Base-by-base conservation (phyloP, 2,888 invertebrate genomes). In the Beris chalybata region DNA sequence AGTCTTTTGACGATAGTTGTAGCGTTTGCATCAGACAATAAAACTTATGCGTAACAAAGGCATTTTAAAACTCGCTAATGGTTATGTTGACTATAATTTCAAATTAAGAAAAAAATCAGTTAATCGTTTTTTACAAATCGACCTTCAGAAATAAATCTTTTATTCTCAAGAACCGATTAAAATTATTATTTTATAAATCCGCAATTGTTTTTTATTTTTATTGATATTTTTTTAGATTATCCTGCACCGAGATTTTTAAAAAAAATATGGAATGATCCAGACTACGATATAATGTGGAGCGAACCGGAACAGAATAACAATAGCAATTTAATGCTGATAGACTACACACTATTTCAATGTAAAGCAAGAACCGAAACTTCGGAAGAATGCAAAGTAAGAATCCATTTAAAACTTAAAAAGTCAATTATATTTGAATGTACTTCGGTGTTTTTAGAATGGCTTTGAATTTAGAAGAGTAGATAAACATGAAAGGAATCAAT, bases 271-370 rank as follows among this genome's bases (percentile, higher is more conserved):
- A 87, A 86, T 69, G 85, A 87, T 76, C 88, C 88, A 38, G 84
- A 86, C 15, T 92, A 90, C 76, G 89, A 89, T 74, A 77, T 93
- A 9, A 87, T 89, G 7, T 93, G 93, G 93, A 84, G 85, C 71
- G 83, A 85, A 30, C 87, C 89, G 0, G 68, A 67, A 6, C 70
- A 73, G 29, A 66, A 12, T 4, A 53, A 63, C 0, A 75, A 77
- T 38, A 38, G 38, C 38, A 38, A 38, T n/a, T 79, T 87, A 30
- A 30, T 38, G 22, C 15, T 61, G 32, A 83, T 82, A 31, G 88
- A 89, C 76, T 94, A 91, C 72, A 93, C 93, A 0, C 84, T 94
- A 22, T 93, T 91, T 78, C 93, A 92, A 91, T 91, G 91, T 76
- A 82, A 82, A 59, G 82, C 84, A 53, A 83, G 83, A 31, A 81